Evolutionary conservation across 2,113 vertebrate species (phyloP).

Genomic region (Butorides virescens): DNA sequence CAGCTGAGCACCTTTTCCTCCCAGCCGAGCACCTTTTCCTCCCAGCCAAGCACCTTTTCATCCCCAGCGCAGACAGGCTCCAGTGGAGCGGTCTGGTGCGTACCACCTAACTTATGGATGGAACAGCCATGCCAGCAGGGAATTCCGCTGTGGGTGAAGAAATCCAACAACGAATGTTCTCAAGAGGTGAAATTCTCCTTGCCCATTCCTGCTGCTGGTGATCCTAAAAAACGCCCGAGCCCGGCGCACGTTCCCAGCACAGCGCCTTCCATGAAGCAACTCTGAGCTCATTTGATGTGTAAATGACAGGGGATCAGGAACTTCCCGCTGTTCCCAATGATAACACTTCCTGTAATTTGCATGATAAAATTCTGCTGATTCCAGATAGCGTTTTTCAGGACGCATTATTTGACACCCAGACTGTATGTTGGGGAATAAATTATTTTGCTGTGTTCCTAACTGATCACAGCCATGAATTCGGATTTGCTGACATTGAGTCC

Average conservation of each 20-base stretch:
- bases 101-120: background rate
- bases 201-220: background rate
- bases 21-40: too few species aligned
- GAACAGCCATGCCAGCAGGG: background rate
- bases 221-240: background rate
- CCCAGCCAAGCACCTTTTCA: fast-evolving
- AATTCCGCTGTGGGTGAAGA: background rate
- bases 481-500: constrained; percentile 71
- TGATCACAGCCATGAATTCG: constrained; percentile 40
- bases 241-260: background rate
- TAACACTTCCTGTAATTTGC: constrained; percentile 68
- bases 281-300: constrained; percentile 41
- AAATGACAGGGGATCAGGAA: constrained; percentile 61
- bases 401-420: constrained; percentile 56
- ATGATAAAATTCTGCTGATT: constrained; percentile 71
- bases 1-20: too few species aligned
- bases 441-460: constrained; percentile 42
- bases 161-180: background rate
- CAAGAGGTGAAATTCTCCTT: background rate
- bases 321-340: constrained; percentile 63
- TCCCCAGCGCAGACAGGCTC: background rate
- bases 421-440: constrained; percentile 68
- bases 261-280: background rate
- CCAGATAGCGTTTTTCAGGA: constrained; percentile 47
- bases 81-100: fast-evolving